Conservation (phyloP, 35 echinoderm and acorn worm genomes). For the Stichopus chloronotus region DNA sequence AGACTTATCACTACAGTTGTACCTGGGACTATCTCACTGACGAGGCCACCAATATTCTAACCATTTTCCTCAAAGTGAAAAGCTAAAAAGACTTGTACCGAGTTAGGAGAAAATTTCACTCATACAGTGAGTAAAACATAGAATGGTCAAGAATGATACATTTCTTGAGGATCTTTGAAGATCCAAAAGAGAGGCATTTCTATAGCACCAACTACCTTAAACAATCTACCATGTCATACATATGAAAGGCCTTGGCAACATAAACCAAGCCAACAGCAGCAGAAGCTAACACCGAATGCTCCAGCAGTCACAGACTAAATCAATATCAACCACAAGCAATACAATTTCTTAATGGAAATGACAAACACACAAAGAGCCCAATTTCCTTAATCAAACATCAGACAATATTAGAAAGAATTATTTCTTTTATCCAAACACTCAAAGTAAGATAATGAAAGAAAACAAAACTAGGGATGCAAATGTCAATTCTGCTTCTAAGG, state of each 20-base stretch:
- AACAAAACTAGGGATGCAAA: neutral
- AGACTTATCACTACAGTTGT: too few species aligned
- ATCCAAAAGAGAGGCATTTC: too few species aligned
- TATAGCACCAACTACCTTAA: too few species aligned
- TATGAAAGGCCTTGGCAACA: neutral
- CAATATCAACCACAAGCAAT: slow-evolving; percentile 43
- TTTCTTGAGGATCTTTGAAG: too few species aligned
- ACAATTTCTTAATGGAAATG: slow-evolving; percentile 46
- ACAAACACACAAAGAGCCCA: slow-evolving; percentile 49
- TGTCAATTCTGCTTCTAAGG: slow-evolving; percentile 37
- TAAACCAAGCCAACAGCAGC: neutral
- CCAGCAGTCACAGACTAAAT: slow-evolving; percentile 41
- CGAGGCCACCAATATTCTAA: too few species aligned
- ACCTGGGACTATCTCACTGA: too few species aligned
- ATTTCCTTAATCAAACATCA: slow-evolving; percentile 50
- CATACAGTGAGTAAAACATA: too few species aligned
- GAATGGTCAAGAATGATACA: too few species aligned
- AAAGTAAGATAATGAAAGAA: slow-evolving; percentile 33
- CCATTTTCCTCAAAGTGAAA: too few species aligned
- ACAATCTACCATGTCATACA: too few species aligned
- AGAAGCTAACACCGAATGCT: neutral
- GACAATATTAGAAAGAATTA: slow-evolving; percentile 38
- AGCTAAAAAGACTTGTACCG: too few species aligned
- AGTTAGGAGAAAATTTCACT: too few species aligned
- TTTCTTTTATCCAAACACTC: slow-evolving; percentile 41